phyloP scores from a whole-genome alignment of 2,888 invertebrate genomes.

The Calameuta filiformis region DNA sequence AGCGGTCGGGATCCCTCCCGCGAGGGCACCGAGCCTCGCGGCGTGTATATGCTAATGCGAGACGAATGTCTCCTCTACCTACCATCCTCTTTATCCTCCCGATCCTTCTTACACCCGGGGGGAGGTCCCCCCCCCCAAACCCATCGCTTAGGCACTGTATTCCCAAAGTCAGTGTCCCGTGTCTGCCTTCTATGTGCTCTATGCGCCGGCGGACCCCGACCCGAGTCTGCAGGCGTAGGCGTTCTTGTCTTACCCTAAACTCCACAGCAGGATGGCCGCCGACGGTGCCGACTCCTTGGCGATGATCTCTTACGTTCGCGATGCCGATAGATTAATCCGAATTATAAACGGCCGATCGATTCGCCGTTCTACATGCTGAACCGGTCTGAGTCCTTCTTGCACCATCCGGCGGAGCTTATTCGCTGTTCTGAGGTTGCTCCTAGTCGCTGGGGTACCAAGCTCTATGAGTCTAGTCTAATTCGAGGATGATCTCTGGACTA shows the following conservation, averaged over 20 bases:
- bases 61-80: slow-evolving; percentile 62
- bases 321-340: slow-evolving; percentile 52
- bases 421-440: not conserved
- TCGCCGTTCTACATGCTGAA: not conserved
- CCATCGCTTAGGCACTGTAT: slow-evolving; percentile 15
- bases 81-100: slow-evolving; percentile 33
- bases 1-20: slow-evolving; percentile 11
- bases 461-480: not conserved
- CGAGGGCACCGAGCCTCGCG: slow-evolving; percentile 41
- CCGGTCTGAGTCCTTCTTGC: not conserved
- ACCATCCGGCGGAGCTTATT: no score
- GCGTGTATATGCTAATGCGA: slow-evolving; percentile 66
- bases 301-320: slow-evolving; percentile 54
- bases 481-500: not conserved
- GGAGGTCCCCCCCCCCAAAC: not conserved
- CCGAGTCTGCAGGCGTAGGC: slow-evolving; percentile 38
- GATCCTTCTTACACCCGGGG: slow-evolving; percentile 14
- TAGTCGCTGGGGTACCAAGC: not conserved
- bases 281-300: slow-evolving; percentile 22
- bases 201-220: slow-evolving; percentile 13
- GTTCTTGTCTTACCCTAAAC: slow-evolving; percentile 56
- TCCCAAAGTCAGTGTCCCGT: slow-evolving; percentile 41
- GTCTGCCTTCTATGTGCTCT: slow-evolving; percentile 18
- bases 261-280: slow-evolving; percentile 53
- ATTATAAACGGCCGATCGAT: slow-evolving; percentile 33